Conservation (phyloP, 2,797 vertebrate genomes). For the Xerus rutilus region DNA sequence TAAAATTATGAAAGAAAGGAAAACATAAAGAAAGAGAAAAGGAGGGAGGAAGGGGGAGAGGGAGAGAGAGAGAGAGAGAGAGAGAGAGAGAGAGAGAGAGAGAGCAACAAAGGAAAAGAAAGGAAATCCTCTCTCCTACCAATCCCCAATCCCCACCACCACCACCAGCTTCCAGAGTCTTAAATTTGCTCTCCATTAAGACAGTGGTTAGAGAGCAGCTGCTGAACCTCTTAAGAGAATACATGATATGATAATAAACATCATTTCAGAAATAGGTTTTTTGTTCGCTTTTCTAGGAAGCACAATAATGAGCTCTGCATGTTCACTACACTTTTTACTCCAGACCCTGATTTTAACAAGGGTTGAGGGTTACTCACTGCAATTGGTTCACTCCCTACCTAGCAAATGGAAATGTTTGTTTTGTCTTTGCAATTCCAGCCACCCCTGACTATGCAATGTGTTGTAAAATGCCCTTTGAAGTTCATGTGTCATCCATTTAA, state of each 20-base stretch:
- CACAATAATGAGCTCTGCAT: slow-evolving; percentile 70
- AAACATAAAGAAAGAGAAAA: background rate
- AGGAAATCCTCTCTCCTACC: background rate
- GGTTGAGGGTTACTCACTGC: background rate
- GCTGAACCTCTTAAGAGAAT: slow-evolving; percentile 74
- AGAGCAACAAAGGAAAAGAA: background rate
- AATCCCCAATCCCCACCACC: background rate
- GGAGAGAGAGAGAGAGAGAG: too few relatives aligned
- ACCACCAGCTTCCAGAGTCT: slow-evolving; percentile 56
- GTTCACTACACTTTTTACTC: slow-evolving; percentile 71
- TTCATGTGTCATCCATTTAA: slow-evolving; percentile 74
- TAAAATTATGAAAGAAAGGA: slow-evolving; percentile 27
- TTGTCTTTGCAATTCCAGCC: slow-evolving; percentile 73
- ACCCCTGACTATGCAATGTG: slow-evolving; percentile 53
- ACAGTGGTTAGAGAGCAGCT: slow-evolving; percentile 80
- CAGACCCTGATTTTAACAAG: slow-evolving; percentile 62
- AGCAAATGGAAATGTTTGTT: slow-evolving; percentile 76
- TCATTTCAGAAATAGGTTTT: slow-evolving; percentile 78
- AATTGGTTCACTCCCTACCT: slow-evolving; percentile 61
- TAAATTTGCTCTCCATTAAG: slow-evolving; percentile 82
- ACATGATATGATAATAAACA: slow-evolving; percentile 79
- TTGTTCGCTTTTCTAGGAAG: slow-evolving; percentile 69
- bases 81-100: too few relatives aligned
- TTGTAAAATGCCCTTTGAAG: slow-evolving; percentile 81
- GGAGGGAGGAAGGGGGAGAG: background rate